Evolutionary conservation across 2,888 invertebrate genomes (phyloP), one percentile per base, ranked within the genome.

Genomic region (Caradrina clavipalpis): DNA sequence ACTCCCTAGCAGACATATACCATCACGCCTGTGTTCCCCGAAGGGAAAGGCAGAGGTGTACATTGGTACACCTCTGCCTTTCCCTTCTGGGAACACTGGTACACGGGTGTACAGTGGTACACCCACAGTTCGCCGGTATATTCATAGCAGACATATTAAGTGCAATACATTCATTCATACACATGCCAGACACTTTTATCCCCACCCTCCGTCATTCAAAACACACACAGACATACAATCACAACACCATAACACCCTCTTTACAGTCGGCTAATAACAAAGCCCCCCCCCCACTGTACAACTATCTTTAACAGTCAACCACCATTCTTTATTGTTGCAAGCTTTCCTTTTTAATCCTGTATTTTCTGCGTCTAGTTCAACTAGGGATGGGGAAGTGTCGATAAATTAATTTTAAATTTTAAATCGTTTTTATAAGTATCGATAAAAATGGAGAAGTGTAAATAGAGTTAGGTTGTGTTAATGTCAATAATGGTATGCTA

Each of bases 321-420:
- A 59, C 71, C 62, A 39, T 71, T 63, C 70, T 80, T 81, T 83
- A 80, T 77, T 73, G 80, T 83, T 50, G 74, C 68, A 73, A 69
- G 69, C 35, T 83, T 78, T 80, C 50, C 72, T 83, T 83, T 83
- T 78, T 83, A 83, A 81, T 82, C 75, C 67, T 69, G 77, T 83
- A 73, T 77, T 70, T 60, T 56, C 62, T 80, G 77, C 66, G 53
- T 58, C 65, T 59, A 63, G 76, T 31, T 55, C 42, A 11, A 13
- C 49, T 69, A 82, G 75, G 51, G 75, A 55, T 26, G 58, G 63
- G 50, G 3, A 42, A 0, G 7, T 68, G 65, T 81, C 82, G 80
- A 82, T 71, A 57, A 54, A 49, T n/a, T 19, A 1, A 21, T 35
- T 39, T 35, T 35, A 8, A 8, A 1, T 39, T 39, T 11, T 39